These are phyloP conservation scores for Gobiocypris rarus DNA, from an alignment of 2,113 vertebrate genomes.

Conservation along the genomic window DNA sequence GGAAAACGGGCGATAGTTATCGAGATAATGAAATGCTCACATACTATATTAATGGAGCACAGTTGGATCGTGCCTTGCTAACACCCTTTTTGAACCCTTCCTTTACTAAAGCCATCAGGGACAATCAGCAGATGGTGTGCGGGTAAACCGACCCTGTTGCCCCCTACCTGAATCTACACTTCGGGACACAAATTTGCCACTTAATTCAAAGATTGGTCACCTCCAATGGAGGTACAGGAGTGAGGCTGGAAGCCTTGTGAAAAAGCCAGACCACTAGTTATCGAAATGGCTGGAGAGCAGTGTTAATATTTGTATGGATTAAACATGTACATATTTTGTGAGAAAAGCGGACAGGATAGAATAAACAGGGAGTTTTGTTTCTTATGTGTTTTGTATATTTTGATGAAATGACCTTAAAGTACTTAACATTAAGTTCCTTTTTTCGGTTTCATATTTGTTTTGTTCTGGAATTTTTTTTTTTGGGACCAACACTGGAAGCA, in stretches of 20 bases:
- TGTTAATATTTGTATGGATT: constrained; percentile 60
- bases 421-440: constrained; percentile 55
- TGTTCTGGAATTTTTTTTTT: constrained; percentile 22
- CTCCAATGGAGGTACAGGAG: constrained; percentile 57
- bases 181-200: constrained; percentile 51
- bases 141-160: constrained; percentile 43
- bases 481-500: constrained; percentile 45
- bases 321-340: constrained; percentile 50
- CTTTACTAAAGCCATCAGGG: constrained; percentile 42
- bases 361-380: constrained; percentile 40
- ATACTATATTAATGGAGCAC: constrained; percentile 21
- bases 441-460: constrained; percentile 51
- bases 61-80: constrained; percentile 50
- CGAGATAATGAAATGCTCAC: not conserved
- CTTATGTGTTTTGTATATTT: constrained; percentile 50
- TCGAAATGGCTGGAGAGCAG: constrained; percentile 54
- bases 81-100: constrained; percentile 35
- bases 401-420: constrained; percentile 58
- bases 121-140: constrained; percentile 47
- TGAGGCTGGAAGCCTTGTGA: constrained; percentile 37
- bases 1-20: constrained; percentile 29
- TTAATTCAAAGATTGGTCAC: constrained; percentile 51
- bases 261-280: constrained; percentile 31
- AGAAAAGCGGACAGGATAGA: constrained; percentile 38
- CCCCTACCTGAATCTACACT: constrained; percentile 49